These are phyloP conservation scores for Papilio helenus DNA, from an alignment of 1,140 invertebrate genomes.

Conservation along the genomic window DNA sequence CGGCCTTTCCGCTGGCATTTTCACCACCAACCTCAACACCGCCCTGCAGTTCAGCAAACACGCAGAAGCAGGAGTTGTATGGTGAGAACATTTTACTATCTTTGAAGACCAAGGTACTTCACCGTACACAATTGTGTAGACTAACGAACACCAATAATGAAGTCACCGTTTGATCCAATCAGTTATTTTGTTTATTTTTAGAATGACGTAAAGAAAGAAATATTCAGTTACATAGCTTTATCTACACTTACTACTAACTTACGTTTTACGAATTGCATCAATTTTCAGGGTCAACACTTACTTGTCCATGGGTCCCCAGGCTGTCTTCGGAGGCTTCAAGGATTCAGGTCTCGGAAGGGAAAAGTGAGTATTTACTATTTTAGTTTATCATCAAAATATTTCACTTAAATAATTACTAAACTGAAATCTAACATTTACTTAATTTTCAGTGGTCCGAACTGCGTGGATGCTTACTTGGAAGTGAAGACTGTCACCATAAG, in stretches of 20 bases:
- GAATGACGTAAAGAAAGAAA: too few relatives aligned
- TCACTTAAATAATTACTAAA: neutral
- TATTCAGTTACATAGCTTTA: neutral
- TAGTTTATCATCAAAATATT: neutral
- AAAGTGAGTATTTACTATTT: conserved; percentile 52
- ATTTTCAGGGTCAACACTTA: conserved; percentile 89
- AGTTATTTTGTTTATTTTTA: too few relatives aligned
- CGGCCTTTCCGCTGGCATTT: conserved; percentile 92
- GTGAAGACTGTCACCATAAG: conserved; percentile 42
- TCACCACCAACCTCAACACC: conserved; percentile 93
- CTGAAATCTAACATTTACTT: neutral
- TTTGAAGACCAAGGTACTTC: neutral
- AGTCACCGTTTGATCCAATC: too few relatives aligned
- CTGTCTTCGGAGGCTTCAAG: conserved; percentile 92
- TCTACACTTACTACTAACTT: neutral
- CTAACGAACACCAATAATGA: too few relatives aligned
- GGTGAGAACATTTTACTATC: conserved; percentile 82
- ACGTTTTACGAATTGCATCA: conserved; percentile 31
- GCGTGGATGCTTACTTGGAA: conserved; percentile 43
- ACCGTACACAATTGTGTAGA: conserved; percentile 79
- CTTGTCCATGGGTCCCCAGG: conserved; percentile 82
- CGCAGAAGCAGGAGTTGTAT: conserved; percentile 96
- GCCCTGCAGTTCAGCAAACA: conserved; percentile 90
- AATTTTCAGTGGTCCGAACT: conserved; percentile 37
- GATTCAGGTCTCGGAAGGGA: conserved; percentile 90